Evolutionary conservation across 2,888 invertebrate species (phyloP).

Genomic region (Tolmerus cingulatus): DNA sequence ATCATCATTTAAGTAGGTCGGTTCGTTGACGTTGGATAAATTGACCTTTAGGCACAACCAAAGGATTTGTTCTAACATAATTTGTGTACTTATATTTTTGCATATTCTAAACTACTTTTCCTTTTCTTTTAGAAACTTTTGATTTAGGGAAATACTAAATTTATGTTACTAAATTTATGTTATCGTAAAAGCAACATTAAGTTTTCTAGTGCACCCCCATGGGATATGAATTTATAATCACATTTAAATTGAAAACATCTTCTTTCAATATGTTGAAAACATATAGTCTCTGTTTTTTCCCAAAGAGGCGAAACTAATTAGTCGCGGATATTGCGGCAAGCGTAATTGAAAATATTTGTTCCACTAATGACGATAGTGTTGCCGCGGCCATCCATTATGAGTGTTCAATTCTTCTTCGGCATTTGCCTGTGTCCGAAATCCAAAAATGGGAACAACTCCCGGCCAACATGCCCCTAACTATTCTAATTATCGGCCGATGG

Average conservation of each 20-base stretch:
- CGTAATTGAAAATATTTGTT: constrained; percentile 18
- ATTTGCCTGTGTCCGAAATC: neutral
- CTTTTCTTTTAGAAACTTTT: too few species aligned
- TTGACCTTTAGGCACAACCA: too few species aligned
- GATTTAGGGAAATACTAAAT: too few species aligned
- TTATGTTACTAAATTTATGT: too few species aligned
- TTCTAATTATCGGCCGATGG: neutral
- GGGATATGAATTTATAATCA: neutral
- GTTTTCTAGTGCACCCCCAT: neutral
- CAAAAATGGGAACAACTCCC: constrained; percentile 13
- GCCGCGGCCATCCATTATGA: neutral
- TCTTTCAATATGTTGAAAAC: neutral
- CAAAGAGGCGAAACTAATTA: constrained; percentile 18
- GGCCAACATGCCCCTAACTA: neutral
- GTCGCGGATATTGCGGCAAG: neutral
- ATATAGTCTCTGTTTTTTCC: neutral
- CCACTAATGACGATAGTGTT: neutral
- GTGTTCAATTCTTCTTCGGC: constrained; percentile 4
- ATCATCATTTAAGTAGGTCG: too few species aligned
- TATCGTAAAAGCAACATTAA: neutral
- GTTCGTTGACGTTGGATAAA: too few species aligned
- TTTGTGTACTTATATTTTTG: too few species aligned
- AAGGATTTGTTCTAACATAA: too few species aligned
- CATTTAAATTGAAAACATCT: neutral
- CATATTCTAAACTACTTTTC: too few species aligned